A percentile compares a stretch with the other conserved stretches of the same genome.
Evolutionary conservation across 2,113 vertebrate genomes (phyloP).

Genomic region (Neolamprologus cancellatus): DNA sequence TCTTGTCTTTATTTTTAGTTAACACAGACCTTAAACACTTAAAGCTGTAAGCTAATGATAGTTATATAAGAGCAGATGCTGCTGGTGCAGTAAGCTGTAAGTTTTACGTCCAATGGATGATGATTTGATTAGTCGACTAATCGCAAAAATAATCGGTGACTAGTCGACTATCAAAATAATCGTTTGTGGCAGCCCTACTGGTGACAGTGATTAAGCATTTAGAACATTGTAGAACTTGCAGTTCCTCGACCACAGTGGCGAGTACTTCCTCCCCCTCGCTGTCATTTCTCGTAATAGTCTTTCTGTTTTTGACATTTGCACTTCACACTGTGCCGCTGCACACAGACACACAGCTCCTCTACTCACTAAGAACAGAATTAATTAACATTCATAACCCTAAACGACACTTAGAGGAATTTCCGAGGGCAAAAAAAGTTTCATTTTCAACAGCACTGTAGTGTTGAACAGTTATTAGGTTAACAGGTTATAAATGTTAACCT

Average conservation of each 20-base stretch:
- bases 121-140: accelerated
- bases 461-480: background rate
- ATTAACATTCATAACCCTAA: background rate
- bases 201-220: background rate
- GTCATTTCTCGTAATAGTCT: background rate
- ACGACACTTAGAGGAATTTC: background rate
- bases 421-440: background rate
- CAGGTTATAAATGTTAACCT: background rate
- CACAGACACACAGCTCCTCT: background rate
- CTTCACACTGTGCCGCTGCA: accelerated
- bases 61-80: too few species aligned
- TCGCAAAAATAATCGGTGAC: too few species aligned
- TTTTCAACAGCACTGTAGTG: background rate
- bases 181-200: background rate
- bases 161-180: too few species aligned
- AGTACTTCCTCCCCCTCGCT: background rate
- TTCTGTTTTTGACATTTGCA: background rate
- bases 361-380: background rate
- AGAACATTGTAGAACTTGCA: background rate
- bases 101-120: accelerated
- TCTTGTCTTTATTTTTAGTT: too few species aligned
- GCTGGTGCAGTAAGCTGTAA: accelerated
- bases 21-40: accelerated
- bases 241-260: background rate
- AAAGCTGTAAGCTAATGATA: too few species aligned